Conservation (phyloP, 2,888 invertebrate species). For the Ethmia dodecea region DNA sequence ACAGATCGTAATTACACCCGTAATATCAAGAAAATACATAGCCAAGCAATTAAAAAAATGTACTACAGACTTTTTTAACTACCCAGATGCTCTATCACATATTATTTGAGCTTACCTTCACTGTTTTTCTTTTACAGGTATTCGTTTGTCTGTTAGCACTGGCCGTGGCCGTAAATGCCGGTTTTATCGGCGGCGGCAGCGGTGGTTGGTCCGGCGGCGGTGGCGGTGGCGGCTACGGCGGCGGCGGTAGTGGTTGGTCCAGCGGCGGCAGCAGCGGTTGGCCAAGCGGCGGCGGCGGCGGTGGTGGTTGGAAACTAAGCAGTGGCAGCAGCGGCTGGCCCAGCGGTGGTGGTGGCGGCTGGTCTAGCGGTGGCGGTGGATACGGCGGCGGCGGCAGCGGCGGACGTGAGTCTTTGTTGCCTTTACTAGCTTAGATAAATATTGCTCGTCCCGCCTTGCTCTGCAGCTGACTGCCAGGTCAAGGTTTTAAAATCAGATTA, state of each 20-base stretch:
- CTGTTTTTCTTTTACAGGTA: conserved; percentile 37
- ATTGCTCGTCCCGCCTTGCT: too few relatives aligned
- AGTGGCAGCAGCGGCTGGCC: conserved; percentile 33
- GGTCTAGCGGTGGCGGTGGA: conserved; percentile 28
- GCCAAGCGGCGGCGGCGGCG: conserved; percentile 34
- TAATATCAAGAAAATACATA: too few relatives aligned
- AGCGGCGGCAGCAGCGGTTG: conserved; percentile 29
- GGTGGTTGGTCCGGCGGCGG: conserved; percentile 25
- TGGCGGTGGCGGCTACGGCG: conserved; percentile 30
- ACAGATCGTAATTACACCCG: too few relatives aligned
- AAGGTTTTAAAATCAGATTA: too few relatives aligned
- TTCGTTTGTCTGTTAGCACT: conserved; percentile 65
- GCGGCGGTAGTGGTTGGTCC: conserved; percentile 40
- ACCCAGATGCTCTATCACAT: too few relatives aligned
- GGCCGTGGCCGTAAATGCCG: conserved; percentile 54
- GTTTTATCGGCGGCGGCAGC: conserved; percentile 46
- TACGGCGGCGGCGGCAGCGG: conserved; percentile 29
- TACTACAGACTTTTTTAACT: too few relatives aligned
- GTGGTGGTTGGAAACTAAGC: too few relatives aligned
- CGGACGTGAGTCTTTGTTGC: conserved; percentile 28
- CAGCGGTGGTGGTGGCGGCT: conserved; percentile 30
- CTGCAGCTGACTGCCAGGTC: too few relatives aligned
- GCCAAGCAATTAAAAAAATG: too few relatives aligned
- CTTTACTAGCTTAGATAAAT: too few relatives aligned
- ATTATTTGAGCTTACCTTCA: too few relatives aligned